Evolutionary conservation across 2,797 vertebrate genomes (phyloP).

Genomic region (Gambelia wislizenii): DNA sequence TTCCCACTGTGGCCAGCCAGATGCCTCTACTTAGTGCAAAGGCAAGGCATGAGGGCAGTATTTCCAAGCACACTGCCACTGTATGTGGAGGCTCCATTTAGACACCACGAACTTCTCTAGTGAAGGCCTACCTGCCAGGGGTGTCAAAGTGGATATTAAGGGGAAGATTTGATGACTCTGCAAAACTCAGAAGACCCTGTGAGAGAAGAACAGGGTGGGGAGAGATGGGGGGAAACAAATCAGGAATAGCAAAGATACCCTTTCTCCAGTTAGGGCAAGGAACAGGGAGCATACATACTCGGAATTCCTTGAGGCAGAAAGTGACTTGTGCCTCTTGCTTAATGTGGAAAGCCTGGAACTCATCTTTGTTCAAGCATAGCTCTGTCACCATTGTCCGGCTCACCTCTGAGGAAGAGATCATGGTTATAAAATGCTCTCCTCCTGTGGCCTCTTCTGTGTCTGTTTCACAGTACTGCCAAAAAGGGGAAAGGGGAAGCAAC

Average conservation of each 20-base stretch:
- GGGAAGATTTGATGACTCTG: conserved; percentile 88
- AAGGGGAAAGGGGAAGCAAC: background rate
- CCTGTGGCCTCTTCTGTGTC: accelerated
- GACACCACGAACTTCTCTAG: background rate
- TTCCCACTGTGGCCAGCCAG: background rate
- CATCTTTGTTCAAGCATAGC: conserved; percentile 87
- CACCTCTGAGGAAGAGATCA: conserved; percentile 64
- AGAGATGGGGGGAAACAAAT: accelerated
- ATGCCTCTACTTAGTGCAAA: too few species aligned
- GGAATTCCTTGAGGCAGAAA: conserved; percentile 94
- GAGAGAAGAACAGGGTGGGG: background rate
- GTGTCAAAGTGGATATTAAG: conserved; percentile 87
- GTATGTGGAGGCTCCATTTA: background rate
- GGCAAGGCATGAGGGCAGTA: background rate
- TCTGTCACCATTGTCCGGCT: conserved; percentile 90
- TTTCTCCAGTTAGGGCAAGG: accelerated
- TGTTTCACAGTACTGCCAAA: background rate
- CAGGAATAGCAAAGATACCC: background rate
- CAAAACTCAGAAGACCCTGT: conserved; percentile 89
- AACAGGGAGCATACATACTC: conserved; percentile 78
- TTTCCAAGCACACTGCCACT: background rate
- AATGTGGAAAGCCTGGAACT: conserved; percentile 87
- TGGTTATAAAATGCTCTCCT: background rate
- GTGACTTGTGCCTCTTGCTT: conserved; percentile 83
- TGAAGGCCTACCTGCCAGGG: conserved; percentile 85